phyloP scores from a whole-genome alignment of 2,113 vertebrate genomes.

The Apodemus sylvaticus region DNA sequence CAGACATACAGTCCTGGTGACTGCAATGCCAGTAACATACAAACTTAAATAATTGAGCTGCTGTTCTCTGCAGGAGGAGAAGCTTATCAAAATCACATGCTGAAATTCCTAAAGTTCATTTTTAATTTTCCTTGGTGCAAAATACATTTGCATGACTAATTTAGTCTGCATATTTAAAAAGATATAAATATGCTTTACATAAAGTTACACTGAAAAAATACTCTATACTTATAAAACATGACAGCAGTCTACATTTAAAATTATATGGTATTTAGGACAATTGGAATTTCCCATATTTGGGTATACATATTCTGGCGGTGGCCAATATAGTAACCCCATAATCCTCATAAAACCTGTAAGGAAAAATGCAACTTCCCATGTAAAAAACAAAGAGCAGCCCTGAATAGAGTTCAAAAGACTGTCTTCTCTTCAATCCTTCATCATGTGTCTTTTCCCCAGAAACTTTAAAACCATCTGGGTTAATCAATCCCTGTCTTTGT shows the following conservation, averaged over 20 bases:
- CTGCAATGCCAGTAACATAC: neutral
- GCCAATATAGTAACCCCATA: neutral
- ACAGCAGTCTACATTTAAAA: neutral
- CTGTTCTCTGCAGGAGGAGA: neutral
- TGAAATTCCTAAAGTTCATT: slow-evolving; percentile 48
- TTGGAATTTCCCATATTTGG: neutral
- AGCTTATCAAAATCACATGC: slow-evolving; percentile 6
- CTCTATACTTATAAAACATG: slow-evolving; percentile 17
- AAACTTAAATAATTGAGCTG: slow-evolving; percentile 11
- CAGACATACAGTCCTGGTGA: neutral
- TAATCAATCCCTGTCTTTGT: neutral
- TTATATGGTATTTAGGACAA: neutral
- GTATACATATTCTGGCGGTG: neutral
- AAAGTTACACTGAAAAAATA: slow-evolving; percentile 27
- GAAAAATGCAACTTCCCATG: neutral
- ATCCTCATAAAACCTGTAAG: neutral
- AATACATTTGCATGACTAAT: slow-evolving; percentile 31
- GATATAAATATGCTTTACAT: slow-evolving; percentile 23
- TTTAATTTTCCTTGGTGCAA: neutral
- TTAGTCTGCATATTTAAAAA: slow-evolving; percentile 19
- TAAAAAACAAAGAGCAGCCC: neutral
- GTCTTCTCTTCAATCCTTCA: neutral
- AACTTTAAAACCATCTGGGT: neutral
- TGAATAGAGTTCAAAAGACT: neutral
- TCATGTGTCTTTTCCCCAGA: neutral